Evolutionary conservation across 2,113 vertebrate genomes (phyloP), one percentile per base, ranked within the genome.

Genomic region (Pangasianodon gigas): DNA sequence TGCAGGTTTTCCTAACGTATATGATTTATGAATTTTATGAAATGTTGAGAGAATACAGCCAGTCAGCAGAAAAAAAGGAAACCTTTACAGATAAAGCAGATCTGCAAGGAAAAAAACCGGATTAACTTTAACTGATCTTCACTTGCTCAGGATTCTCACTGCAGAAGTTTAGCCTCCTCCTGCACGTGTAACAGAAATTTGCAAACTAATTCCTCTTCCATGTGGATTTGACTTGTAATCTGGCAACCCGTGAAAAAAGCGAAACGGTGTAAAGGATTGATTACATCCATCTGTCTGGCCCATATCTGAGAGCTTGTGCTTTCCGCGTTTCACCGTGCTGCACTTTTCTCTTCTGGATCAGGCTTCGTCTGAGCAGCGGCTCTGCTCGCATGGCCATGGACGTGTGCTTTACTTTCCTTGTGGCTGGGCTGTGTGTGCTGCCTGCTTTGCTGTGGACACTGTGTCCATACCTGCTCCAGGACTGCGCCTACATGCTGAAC

Each of bases 391-490:
- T 48, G 37, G 91, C 84, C 4, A 95, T 95, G 95, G 91, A 83
- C 87, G 2, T 94, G 18, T 96, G 93, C 89, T 46, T 95, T 13
- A 94, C 93, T 0, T 58, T 91, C 0, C 11, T 84, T 1, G 81
- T 93, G 2, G 93, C 93, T 67, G 91, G 93, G 6, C 90, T 96
- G 87, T 93, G 93, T 0, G 24, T 94, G 0, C 87, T 96, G 62
- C 83, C 90, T 6, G 0, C 93, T 0, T 82, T 96, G 32, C 90
- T 95, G 8, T 89, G 87, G 7, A 74, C 91, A 0, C 88, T 88
- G 24, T 95, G 89, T 58, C 96, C 96, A 0, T 93, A 96, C 88
- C 87, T 96, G 1, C n/a, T 52, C 26, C 91, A 93, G 26, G 96
- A 97, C 80, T 89, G 89, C 24, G 19, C 10, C 0, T 95, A 94